Percentiles rank a stretch among this genome's conserved stretches.
Conservation (phyloP, 2,888 invertebrate genomes). For the Mythimna lalbum region DNA sequence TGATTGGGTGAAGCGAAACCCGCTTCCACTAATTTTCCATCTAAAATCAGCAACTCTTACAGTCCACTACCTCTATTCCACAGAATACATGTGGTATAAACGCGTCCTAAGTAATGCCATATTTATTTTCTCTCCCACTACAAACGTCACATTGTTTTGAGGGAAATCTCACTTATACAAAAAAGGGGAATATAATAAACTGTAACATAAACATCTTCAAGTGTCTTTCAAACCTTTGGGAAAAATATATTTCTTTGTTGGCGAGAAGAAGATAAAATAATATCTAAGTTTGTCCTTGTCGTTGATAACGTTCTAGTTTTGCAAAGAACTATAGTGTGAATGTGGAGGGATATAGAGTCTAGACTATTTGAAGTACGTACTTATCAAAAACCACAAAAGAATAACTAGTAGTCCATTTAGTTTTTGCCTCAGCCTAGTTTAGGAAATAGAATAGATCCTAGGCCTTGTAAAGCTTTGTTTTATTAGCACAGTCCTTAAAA, state of each 20-base stretch:
- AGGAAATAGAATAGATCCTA: too few relatives aligned
- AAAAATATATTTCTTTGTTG: slow-evolving; percentile 55
- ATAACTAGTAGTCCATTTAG: too few relatives aligned
- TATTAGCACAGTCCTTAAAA: slow-evolving; percentile 2
- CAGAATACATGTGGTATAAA: background rate
- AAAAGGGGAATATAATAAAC: slow-evolving; percentile 60
- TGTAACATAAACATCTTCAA: slow-evolving; percentile 63
- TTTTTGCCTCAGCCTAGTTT: too few relatives aligned
- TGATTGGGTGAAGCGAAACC: too few relatives aligned
- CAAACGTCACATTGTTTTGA: slow-evolving; percentile 56
- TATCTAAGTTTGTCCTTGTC: slow-evolving; percentile 42
- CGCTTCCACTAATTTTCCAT: too few relatives aligned
- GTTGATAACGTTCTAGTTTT: slow-evolving; percentile 43
- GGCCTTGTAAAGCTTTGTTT: background rate
- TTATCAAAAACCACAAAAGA: too few relatives aligned
- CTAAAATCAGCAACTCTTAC: too few relatives aligned
- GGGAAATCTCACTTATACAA: slow-evolving; percentile 56
- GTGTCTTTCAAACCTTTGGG: slow-evolving; percentile 53
- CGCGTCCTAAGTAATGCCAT: slow-evolving; percentile 23
- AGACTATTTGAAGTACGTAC: background rate
- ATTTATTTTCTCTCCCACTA: slow-evolving; percentile 53
- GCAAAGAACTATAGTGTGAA: slow-evolving; percentile 14
- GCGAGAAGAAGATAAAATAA: slow-evolving; percentile 57
- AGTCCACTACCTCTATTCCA: too few relatives aligned
- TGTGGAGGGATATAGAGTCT: slow-evolving; percentile 1